A percentile compares a stretch with the other conserved stretches of the same genome.
phyloP scores from a whole-genome alignment of 2,888 invertebrate genomes.

The Nymphalis polychloros region DNA sequence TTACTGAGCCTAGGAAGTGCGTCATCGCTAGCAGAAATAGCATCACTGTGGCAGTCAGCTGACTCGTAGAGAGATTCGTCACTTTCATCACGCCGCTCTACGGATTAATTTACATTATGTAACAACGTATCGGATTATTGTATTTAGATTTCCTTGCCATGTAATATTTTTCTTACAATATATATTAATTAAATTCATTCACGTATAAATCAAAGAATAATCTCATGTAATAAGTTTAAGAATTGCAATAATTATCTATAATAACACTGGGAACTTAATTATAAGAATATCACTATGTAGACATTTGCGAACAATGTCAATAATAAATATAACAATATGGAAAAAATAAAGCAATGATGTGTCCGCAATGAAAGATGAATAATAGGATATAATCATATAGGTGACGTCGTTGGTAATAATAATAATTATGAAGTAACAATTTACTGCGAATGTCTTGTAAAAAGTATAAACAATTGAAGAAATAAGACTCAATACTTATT shows the following conservation, averaged over 20 bases:
- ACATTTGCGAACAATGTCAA: constrained; percentile 8
- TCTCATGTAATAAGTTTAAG: constrained; percentile 3
- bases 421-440: not conserved
- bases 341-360: constrained; percentile 2
- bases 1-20: constrained; percentile 65
- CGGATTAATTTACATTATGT: constrained; percentile 34
- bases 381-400: not conserved
- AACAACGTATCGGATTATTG: constrained; percentile 16
- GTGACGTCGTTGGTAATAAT: constrained; percentile 4
- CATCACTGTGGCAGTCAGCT: constrained; percentile 75
- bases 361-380: not conserved
- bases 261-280: constrained; percentile 1
- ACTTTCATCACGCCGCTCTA: constrained; percentile 75
- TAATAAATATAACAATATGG: constrained; percentile 2
- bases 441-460: constrained; percentile 1
- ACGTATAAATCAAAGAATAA: constrained; percentile 18
- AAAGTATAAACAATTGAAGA: not conserved
- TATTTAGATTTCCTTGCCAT: constrained; percentile 39
- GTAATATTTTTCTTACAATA: constrained; percentile 23
- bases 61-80: constrained; percentile 78
- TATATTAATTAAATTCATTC: constrained; percentile 15
- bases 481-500: not conserved
- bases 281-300: constrained; percentile 3
- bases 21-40: constrained; percentile 73
- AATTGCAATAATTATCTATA: constrained; percentile 10